These are phyloP conservation scores for Mycteria americana DNA, from an alignment of 2,797 vertebrate genomes.

Conservation along the genomic window DNA sequence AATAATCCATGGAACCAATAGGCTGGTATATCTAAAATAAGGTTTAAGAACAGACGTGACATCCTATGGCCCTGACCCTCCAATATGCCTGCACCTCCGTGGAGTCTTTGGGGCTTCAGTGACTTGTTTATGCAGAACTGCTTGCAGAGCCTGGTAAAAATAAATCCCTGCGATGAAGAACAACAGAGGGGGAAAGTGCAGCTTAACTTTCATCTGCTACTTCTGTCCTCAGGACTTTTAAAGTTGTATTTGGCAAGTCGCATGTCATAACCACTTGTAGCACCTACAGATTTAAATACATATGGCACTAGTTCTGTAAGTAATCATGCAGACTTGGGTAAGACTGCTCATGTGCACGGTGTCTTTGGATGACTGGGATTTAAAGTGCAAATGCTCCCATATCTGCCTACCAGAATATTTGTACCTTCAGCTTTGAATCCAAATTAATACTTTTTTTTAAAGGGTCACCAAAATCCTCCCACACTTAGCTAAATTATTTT, in stretches of 20 bases:
- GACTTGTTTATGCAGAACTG: neutral
- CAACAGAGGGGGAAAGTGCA: neutral
- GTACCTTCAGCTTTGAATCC: neutral
- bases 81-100: accelerated
- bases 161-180: neutral
- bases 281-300: neutral
- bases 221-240: neutral
- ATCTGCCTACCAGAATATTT: neutral
- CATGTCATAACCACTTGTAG: neutral
- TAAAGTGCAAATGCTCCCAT: neutral
- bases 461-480: neutral
- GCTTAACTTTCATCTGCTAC: neutral
- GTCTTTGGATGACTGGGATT: neutral
- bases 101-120: neutral
- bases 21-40: neutral
- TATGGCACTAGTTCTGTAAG: neutral
- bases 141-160: neutral
- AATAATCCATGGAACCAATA: neutral
- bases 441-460: neutral
- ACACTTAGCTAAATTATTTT: neutral
- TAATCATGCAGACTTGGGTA: neutral
- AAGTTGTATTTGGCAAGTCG: neutral
- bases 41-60: neutral
- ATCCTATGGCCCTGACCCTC: neutral
- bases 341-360: neutral